Base-by-base conservation (phyloP, 2,888 invertebrate genomes). In the Tenthredo livida region DNA sequence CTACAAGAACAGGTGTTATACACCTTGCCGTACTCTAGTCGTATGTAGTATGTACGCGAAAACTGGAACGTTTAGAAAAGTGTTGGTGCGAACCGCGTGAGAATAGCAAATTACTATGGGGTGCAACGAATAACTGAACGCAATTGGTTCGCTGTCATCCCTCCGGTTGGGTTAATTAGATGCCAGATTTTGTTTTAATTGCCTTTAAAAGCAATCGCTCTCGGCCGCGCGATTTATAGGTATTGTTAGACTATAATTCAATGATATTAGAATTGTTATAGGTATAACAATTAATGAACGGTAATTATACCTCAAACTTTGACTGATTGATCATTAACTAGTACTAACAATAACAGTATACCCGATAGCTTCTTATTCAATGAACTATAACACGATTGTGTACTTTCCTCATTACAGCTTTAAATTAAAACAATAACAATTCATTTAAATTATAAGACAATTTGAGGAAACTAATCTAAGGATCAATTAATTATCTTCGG, bases 1-100 rank as follows among this genome's bases (percentile, higher is more conserved):
- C 83, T 83, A 25, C 47, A 47, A 67, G 67, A 83, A 70, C 83
- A 47, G 67, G 83, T 65, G 75, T 80, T n/a, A 40, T 80, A 80
- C 37, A 61, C 80, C 50, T 61, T 80, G 58, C 61, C 72, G 43
- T 73, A 43, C n/a, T 21, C 37, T 10, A 10, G 72, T 9, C 17
- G 10, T 21, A 43, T 33, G 4, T 29, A 2, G 29, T 33, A 33
- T 33, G 4, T 33, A 33, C 9, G 50, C 17, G 75, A 15, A 40
- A 77, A 77, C n/a, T 50, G 29, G 50, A 29, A 77, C 47, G 21
- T 77, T 50, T 29, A 21, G 43, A 73, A 43, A 43, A 73, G 72
- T 73, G 67, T 67, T 12, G 43, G 75, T 21, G 50, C 54, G 75
- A 29, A 29, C 3, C 54, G 77, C 54, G 77, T 77, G 77, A 50